Conservation (phyloP, 2,113 vertebrate species). For the Notothenia rossii region DNA sequence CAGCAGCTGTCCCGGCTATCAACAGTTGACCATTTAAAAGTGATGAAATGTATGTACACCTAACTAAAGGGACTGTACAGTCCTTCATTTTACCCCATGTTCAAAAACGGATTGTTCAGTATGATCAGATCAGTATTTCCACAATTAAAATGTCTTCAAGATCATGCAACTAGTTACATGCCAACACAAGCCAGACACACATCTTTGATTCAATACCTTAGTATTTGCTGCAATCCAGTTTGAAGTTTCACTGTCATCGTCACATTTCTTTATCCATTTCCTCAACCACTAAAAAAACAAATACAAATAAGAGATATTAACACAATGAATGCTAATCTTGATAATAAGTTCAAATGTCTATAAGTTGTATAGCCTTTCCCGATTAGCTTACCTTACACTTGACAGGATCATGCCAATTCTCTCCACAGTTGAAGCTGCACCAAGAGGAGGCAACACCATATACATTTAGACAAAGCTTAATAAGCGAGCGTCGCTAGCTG, state of each 20-base stretch:
- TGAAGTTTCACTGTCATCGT: slow-evolving; percentile 99
- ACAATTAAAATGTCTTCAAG: not conserved
- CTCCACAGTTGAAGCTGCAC: slow-evolving; percentile 98
- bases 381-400: slow-evolving; percentile 93
- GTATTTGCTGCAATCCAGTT: slow-evolving; percentile 99
- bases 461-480: not conserved
- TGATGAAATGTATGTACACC: not conserved
- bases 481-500: not conserved
- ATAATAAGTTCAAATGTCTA: not conserved
- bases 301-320: slow-evolving; percentile 4
- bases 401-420: slow-evolving; percentile 99
- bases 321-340: not conserved
- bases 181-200: not conserved
- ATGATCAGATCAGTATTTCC: not conserved
- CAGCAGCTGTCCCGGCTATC: not conserved
- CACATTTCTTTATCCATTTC: slow-evolving; percentile 99
- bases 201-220: slow-evolving; percentile 85
- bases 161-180: not conserved
- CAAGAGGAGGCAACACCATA: slow-evolving; percentile 31
- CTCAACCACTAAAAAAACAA: slow-evolving; percentile 91
- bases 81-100: not conserved
- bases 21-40: not conserved
- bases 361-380: not conserved
- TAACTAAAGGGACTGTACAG: not conserved
- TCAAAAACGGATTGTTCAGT: not conserved